Evolutionary conservation across 2,797 vertebrate species (phyloP), one percentile per base, ranked within the genome.

Genomic region (Synanceia verrucosa): DNA sequence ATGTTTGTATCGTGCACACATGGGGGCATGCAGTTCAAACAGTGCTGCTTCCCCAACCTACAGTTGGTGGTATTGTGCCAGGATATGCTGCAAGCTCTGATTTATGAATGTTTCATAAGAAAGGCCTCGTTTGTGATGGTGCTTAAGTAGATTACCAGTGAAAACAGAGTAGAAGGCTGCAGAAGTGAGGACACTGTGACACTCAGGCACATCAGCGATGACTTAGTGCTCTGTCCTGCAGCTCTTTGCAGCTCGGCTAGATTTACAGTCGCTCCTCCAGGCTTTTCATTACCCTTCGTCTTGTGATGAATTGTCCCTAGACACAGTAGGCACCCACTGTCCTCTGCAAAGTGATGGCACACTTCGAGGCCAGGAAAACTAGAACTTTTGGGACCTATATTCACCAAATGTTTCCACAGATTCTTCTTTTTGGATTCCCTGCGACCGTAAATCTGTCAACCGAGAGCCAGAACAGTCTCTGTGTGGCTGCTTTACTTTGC

Each of bases 231-330:
- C 50, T 37, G 39, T 64, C 37, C 44, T 26, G 36, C 55, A 60
- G 68, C 58, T 64, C n/a, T 3, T 48, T 58, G 60, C 29, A 13
- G 68, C 68, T 61, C 5, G 39, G 67, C 55, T 63, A 65, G 82
- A 87, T 83, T 88, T 88, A 82, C 59, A 70, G 51, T 64, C 51
- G 1, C 73, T 29, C 57, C 46, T 70, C 43, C 63, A 37, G 76
- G 44, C 53, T 74, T 84, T 83, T 86, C 61, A 84, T 72, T 75
- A 61, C 57, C 65, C 44, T 51, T 68, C 64, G 39, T n/a, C 28
- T 18, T 12, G 52, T 73, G 85, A 89, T 78, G 29, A 76, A 85
- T 67, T 37, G 23, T 34, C 9, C n/a, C 14, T 21, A 74, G 76
- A 79, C 73, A 84, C 76, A 76, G 82, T 44, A 73, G 73, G 24